phyloP scores from a whole-genome alignment of 2,797 vertebrate species.

The Fundulus diaphanus region DNA sequence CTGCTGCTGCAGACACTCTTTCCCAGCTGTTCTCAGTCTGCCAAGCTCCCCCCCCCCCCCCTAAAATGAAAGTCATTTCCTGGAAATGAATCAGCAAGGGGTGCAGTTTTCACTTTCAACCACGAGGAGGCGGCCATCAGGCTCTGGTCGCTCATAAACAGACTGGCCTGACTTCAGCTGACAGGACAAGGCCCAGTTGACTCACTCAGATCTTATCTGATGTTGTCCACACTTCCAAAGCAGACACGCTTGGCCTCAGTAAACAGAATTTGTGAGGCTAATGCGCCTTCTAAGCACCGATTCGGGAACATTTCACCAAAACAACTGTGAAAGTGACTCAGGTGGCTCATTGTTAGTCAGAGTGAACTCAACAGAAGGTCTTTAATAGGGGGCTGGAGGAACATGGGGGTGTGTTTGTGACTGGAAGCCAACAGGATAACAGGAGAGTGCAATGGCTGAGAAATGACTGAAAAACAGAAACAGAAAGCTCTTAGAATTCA shows the following conservation, averaged over 20 bases:
- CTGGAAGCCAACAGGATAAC: constrained; percentile 32
- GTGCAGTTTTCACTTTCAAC: background rate
- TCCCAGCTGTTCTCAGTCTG: constrained; percentile 41
- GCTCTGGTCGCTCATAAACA: background rate
- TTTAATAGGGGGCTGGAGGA: background rate
- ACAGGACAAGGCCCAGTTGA: constrained; percentile 15
- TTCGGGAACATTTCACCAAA: background rate
- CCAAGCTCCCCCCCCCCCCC: constrained; percentile 38
- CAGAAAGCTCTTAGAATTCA: background rate
- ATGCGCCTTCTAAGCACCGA: background rate
- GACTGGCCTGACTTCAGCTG: constrained; percentile 20
- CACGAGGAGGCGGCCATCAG: constrained; percentile 44
- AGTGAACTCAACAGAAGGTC: constrained; percentile 2
- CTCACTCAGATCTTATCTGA: constrained; percentile 11
- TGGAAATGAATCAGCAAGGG: constrained; percentile 46
- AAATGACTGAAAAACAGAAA: background rate
- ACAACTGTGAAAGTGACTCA: constrained; percentile 14
- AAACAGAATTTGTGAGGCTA: background rate
- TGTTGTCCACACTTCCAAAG: background rate
- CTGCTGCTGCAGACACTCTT: constrained; percentile 51
- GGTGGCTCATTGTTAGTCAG: constrained; percentile 23
- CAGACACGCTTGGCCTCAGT: background rate
- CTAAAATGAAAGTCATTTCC: constrained; percentile 67
- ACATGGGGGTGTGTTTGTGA: constrained; percentile 9
- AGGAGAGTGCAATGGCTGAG: background rate